A percentile compares a stretch with the other conserved stretches of the same genome.
Conservation (phyloP, 2,113 vertebrate genomes). For the Rhinolophus ferrumequinum region DNA sequence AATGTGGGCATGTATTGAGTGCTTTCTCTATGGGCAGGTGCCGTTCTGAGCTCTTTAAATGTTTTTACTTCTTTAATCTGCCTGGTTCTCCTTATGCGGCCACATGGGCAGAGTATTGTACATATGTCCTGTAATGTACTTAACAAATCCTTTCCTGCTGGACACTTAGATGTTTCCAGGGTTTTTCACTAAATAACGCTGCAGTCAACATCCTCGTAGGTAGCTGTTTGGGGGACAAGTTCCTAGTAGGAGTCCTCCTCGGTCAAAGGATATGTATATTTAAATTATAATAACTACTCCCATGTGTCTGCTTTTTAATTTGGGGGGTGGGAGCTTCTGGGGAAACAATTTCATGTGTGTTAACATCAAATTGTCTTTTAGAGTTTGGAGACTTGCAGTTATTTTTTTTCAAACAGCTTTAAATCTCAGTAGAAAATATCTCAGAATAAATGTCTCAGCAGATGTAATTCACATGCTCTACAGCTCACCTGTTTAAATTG, state of each 20-base stretch:
- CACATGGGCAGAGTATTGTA: neutral
- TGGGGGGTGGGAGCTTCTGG: neutral
- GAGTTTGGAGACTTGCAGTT: neutral
- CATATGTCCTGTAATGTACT: neutral
- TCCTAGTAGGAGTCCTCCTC: too few species aligned
- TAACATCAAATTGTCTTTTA: neutral
- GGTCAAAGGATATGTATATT: neutral
- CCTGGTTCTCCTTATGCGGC: too few species aligned
- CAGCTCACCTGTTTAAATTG: neutral
- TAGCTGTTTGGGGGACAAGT: neutral
- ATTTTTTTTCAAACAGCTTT: neutral
- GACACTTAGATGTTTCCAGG: neutral
- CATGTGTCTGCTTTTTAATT: neutral
- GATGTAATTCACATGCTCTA: neutral
- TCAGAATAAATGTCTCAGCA: neutral
- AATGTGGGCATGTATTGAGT: neutral
- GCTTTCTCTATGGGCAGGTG: neutral
- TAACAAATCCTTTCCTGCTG: neutral
- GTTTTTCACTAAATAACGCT: neutral
- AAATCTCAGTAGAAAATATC: neutral
- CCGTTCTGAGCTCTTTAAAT: neutral
- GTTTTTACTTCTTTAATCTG: neutral
- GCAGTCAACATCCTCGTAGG: accelerated
- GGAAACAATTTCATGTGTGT: neutral
- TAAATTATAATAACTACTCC: neutral